Base-by-base conservation (phyloP, 2,797 vertebrate genomes). In the Sternarchorhynchus goeldii region DNA sequence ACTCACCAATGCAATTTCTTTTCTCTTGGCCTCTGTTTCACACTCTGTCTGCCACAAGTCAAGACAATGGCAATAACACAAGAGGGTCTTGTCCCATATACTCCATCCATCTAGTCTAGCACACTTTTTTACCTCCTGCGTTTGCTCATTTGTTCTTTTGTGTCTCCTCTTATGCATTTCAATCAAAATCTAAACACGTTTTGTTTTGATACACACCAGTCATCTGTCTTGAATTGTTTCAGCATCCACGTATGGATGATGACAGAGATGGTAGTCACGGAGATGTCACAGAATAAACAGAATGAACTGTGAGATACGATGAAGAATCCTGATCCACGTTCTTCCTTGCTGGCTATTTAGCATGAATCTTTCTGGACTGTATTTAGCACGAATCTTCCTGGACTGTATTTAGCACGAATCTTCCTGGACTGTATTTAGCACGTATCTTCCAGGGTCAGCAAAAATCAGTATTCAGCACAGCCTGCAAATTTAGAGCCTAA, bases 241-340 rank as follows among this genome's bases (percentile, higher is more conserved):
- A 74, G 20, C 73, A 76, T 55, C 71, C 50, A 14, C 70, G 79
- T 58, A 73, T 59, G 57, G 45, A 64, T 76, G 79, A 76, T 79
- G 65, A 18, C 64, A 58, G 41, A 75, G 25, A 57, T 70, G 57
- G 32, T 63, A 74, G 57, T 76, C 74, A 60, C 73, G 62, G 67
- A 60, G 75, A 56, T 70, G 73, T 60, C 75, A 25, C 25, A 25
- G 25, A 25, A 25, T 25, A 25, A 25, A 25, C 25, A 25, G 25
- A 25, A 25, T 25, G 25, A 25, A 25, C 25, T 25, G 25, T 25
- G 25, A 25, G 25, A 25, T 25, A 25, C 25, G 17, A 63, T 64
- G 75, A 57, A 80, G 78, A 80, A 70, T 70, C 75, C 45, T 25
- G 25, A 25, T 25, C 25, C 45, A 50, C 45, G 14, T 50, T 50